phyloP scores from a whole-genome alignment of 2,113 vertebrate genomes.

The Ammodytes marinus region DNA sequence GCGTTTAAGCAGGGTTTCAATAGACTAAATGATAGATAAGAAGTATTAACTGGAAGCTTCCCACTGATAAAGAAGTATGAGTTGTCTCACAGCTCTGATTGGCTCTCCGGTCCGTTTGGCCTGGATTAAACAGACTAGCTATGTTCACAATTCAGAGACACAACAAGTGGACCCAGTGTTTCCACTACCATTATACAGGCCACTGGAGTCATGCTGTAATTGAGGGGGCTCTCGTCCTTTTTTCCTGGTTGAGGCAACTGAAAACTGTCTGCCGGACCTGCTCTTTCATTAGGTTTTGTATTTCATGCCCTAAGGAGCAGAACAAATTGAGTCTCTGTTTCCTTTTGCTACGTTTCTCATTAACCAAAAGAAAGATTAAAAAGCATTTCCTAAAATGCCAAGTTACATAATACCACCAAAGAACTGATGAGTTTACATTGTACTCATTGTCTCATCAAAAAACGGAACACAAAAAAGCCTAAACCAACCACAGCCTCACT shows the following conservation, averaged over 20 bases:
- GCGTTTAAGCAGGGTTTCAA: conserved; percentile 39
- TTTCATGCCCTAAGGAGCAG: conserved; percentile 74
- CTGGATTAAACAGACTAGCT: background rate
- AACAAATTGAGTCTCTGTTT: conserved; percentile 79
- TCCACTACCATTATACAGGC: too few relatives aligned
- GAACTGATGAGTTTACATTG: conserved; percentile 40
- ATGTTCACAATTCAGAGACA: conserved; percentile 37
- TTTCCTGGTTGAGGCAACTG: conserved; percentile 52
- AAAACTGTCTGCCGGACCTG: conserved; percentile 64
- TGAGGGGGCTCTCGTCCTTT: conserved; percentile 62
- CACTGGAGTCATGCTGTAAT: conserved; percentile 56
- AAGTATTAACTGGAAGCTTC: conserved; percentile 46
- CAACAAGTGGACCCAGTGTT: conserved; percentile 48
- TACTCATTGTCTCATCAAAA: conserved; percentile 55
- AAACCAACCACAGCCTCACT: conserved; percentile 9
- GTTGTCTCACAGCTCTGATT: conserved; percentile 10
- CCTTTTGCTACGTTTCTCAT: conserved; percentile 71
- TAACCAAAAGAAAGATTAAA: conserved; percentile 70
- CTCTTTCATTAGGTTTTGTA: conserved; percentile 77
- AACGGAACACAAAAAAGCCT: conserved; percentile 35
- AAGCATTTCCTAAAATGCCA: conserved; percentile 55
- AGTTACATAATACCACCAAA: conserved; percentile 57
- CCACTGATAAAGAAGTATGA: conserved; percentile 8
- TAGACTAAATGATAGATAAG: conserved; percentile 59
- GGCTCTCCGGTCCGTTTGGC: conserved; percentile 34